phyloP scores from a whole-genome alignment of 2,888 invertebrate species.

The Leptopilina syphax region DNA sequence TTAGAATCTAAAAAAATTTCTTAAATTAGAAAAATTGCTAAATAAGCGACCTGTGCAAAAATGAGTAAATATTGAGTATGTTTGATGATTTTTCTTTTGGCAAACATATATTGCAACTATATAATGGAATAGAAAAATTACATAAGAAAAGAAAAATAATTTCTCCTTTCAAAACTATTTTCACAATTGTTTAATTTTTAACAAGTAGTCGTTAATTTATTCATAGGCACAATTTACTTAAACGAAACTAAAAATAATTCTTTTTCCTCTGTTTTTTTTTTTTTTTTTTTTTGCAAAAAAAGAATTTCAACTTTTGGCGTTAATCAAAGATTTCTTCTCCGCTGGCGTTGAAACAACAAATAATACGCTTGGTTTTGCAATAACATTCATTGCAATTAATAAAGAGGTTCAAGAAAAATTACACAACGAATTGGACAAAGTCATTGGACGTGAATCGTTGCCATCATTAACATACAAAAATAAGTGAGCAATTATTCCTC shows the following conservation, averaged over 20 bases:
- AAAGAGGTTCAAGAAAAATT: conserved; percentile 85
- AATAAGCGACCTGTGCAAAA: too few relatives aligned
- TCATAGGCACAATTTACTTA: too few relatives aligned
- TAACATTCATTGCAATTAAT: conserved; percentile 84
- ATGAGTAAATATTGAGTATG: too few relatives aligned
- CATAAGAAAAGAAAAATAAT: too few relatives aligned
- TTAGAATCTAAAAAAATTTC: not conserved
- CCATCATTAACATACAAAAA: conserved; percentile 78
- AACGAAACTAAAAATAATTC: too few relatives aligned
- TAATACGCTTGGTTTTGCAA: conserved; percentile 86
- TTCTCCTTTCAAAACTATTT: too few relatives aligned
- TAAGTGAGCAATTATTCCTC: conserved; percentile 55
- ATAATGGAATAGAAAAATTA: too few relatives aligned
- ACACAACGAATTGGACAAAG: conserved; percentile 85
- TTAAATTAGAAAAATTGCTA: too few relatives aligned
- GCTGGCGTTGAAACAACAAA: conserved; percentile 91
- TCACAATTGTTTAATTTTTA: too few relatives aligned
- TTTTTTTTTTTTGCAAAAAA: not conserved
- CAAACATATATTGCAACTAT: too few relatives aligned
- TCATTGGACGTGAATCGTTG: conserved; percentile 82
- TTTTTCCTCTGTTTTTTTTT: not conserved
- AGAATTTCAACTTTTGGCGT: conserved; percentile 86
- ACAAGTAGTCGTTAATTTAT: too few relatives aligned
- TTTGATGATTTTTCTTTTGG: too few relatives aligned
- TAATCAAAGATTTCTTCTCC: conserved; percentile 90